Evolutionary conservation across 2,113 vertebrate species (phyloP).

Genomic region (Grus americana): DNA sequence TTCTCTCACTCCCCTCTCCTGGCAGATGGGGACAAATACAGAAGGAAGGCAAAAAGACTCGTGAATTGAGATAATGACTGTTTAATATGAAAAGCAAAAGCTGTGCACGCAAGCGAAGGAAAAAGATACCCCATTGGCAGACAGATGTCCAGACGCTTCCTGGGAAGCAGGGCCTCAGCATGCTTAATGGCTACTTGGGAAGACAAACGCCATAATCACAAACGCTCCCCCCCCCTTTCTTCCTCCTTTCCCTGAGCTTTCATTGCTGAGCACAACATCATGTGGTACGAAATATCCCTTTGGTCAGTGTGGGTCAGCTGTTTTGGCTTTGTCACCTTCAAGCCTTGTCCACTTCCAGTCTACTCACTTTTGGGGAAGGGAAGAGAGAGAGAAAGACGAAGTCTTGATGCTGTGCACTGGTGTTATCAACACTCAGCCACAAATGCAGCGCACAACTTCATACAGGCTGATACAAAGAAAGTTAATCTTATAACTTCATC

Average conservation of each 20-base stretch:
- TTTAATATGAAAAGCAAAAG: not conserved
- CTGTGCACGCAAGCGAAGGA: not conserved
- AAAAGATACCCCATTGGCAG: not conserved
- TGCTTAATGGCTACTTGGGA: not conserved
- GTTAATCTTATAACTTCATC: not conserved
- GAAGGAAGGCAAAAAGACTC: not conserved
- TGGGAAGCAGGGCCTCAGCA: not conserved
- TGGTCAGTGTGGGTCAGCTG: not conserved
- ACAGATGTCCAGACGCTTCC: not conserved
- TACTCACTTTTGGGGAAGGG: not conserved
- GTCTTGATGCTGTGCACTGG: not conserved
- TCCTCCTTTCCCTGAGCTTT: not conserved
- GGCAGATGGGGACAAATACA: not conserved
- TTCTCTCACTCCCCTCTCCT: not conserved
- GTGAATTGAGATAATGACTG: not conserved
- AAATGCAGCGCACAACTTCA: not conserved
- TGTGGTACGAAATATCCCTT: not conserved
- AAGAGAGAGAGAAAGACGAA: not conserved
- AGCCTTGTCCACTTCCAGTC: not conserved
- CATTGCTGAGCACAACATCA: not conserved
- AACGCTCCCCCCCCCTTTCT: not conserved
- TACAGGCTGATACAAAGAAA: not conserved
- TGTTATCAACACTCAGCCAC: not conserved
- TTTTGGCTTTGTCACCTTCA: not conserved
- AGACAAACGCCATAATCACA: not conserved